A percentile compares a stretch with the other conserved stretches of the same genome.
Evolutionary conservation across 2,888 invertebrate genomes (phyloP).

Genomic region (Tetranychus piercei): DNA sequence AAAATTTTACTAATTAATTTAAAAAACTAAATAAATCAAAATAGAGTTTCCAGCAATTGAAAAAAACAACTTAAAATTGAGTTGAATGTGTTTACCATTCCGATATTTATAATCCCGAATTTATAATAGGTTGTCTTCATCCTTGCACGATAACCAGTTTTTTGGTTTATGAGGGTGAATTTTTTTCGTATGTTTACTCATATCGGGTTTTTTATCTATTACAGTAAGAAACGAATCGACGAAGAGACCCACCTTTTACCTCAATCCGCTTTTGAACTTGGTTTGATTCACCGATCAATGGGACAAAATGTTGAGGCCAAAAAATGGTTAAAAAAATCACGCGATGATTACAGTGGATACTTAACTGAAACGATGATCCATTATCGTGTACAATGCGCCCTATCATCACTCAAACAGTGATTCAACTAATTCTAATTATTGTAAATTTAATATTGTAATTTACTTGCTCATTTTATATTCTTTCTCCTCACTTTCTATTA

Average conservation of each 20-base stretch:
- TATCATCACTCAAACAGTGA: slow-evolving; percentile 5
- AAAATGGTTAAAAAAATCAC: slow-evolving; percentile 15
- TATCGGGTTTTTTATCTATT: not conserved
- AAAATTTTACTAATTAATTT: not conserved
- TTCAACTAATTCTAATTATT: not conserved
- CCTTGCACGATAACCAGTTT: too few relatives aligned
- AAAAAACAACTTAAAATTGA: not conserved
- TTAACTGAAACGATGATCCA: slow-evolving; percentile 19
- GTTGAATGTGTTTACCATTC: too few relatives aligned
- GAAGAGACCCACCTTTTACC: slow-evolving; percentile 13
- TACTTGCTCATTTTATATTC: too few relatives aligned
- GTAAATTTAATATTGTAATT: too few relatives aligned
- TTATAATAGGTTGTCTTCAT: too few relatives aligned
- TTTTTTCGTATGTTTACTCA: too few relatives aligned
- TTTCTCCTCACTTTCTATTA: too few relatives aligned
- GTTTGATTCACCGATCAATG: slow-evolving; percentile 12
- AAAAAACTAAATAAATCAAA: not conserved
- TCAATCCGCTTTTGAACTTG: slow-evolving; percentile 18
- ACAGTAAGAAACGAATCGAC: slow-evolving; percentile 11
- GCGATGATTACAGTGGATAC: slow-evolving; percentile 20
- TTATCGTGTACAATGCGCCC: slow-evolving; percentile 10
- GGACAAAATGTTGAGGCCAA: slow-evolving; percentile 18
- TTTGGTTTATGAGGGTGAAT: too few relatives aligned
- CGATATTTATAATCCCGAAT: too few relatives aligned
- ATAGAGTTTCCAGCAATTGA: too few relatives aligned